Percentiles rank a stretch among this genome's conserved stretches.
Evolutionary conservation across 2,888 invertebrate genomes (phyloP).

Genomic region (Aquatica leii): DNA sequence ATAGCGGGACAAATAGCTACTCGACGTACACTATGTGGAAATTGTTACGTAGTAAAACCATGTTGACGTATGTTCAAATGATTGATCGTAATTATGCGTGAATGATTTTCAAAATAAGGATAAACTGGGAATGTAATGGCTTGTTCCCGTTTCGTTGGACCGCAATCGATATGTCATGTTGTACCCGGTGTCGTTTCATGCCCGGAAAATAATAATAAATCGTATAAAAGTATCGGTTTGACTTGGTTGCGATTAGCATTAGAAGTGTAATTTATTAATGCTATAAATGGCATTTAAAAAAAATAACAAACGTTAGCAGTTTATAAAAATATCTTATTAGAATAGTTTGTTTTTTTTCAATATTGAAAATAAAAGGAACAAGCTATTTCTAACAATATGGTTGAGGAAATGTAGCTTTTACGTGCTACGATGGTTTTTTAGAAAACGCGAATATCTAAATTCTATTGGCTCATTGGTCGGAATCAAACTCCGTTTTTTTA

Average conservation of each 20-base stretch:
- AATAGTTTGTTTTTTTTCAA: neutral
- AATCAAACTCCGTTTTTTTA: too few relatives aligned
- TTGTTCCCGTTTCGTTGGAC: conserved; percentile 26
- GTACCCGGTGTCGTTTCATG: conserved; percentile 22
- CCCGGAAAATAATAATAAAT: conserved; percentile 23
- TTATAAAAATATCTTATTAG: neutral
- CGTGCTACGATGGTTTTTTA: conserved; percentile 16
- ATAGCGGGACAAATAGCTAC: conserved; percentile 53
- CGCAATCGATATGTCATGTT: conserved; percentile 29
- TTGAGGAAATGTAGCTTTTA: conserved; percentile 19
- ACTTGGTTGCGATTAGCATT: conserved; percentile 13
- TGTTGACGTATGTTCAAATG: conserved; percentile 49
- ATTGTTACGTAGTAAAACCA: conserved; percentile 45
- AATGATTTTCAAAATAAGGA: conserved; percentile 31
- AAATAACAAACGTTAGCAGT: neutral
- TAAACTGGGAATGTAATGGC: conserved; percentile 29
- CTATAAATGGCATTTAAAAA: neutral
- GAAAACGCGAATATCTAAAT: conserved; percentile 26
- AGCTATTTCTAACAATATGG: conserved; percentile 2
- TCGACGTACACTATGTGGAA: conserved; percentile 43
- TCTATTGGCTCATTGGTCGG: conserved; percentile 22
- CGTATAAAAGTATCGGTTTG: too few relatives aligned
- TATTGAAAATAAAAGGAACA: neutral
- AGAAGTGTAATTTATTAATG: conserved; percentile 10
- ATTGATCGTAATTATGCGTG: conserved; percentile 48